These are phyloP conservation scores for Pangasius krempfi DNA, from an alignment of 2,797 vertebrate species.

Conservation along the genomic window DNA sequence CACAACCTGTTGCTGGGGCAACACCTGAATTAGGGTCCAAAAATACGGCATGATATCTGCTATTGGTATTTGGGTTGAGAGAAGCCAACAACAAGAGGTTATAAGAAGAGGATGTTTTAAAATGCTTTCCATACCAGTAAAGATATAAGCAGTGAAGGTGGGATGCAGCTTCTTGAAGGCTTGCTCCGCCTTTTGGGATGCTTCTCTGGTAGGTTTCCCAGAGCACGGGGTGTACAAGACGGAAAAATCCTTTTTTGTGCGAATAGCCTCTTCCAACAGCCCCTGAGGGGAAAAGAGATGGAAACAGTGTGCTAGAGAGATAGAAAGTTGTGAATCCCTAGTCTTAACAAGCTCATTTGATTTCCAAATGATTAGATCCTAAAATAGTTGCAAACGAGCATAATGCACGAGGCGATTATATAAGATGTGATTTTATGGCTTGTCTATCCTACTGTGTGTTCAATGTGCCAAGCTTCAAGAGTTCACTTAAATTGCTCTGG, in stretches of 20 bases:
- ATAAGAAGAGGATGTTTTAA: background rate
- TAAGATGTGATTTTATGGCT: conserved; percentile 37
- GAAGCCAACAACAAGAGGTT: background rate
- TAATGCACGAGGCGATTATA: conserved; percentile 41
- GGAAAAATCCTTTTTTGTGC: conserved; percentile 52
- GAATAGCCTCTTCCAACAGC: conserved; percentile 73
- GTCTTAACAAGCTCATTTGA: conserved; percentile 42
- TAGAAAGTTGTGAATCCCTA: conserved; percentile 7
- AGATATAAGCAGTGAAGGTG: conserved; percentile 65
- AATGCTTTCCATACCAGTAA: conserved; percentile 67
- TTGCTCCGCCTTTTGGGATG: conserved; percentile 67
- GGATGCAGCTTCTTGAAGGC: conserved; percentile 70
- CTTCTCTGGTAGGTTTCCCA: conserved; percentile 62
- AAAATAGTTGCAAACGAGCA: conserved; percentile 33
- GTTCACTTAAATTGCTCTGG: conserved; percentile 47
- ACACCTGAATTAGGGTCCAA: conserved; percentile 37
- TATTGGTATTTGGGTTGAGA: background rate
- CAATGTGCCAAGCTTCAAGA: conserved; percentile 30
- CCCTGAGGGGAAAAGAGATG: conserved; percentile 59
- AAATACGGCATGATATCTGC: conserved; percentile 9
- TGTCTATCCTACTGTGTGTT: conserved; percentile 31
- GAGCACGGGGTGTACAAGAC: conserved; percentile 74
- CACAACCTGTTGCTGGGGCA: conserved; percentile 48
- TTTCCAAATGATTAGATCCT: conserved; percentile 47
- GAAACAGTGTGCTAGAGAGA: background rate